These are phyloP conservation scores for Vultur gryphus DNA, from an alignment of 2,797 vertebrate genomes.

Conservation along the genomic window DNA sequence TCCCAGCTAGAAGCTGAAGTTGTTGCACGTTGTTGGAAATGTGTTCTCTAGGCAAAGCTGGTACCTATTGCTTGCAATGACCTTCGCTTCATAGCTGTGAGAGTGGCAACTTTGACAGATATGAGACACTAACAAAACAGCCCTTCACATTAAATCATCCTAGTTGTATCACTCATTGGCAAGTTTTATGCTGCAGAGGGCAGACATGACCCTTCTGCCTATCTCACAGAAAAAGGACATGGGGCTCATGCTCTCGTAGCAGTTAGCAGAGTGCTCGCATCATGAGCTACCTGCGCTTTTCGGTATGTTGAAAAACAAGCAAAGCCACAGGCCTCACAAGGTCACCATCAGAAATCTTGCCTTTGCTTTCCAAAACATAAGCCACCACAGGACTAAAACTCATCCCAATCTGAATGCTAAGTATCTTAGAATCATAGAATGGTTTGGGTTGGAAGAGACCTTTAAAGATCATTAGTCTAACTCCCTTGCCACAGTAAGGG, in stretches of 20 bases:
- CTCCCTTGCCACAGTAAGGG: not conserved
- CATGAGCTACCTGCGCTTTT: not conserved
- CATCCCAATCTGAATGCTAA: not conserved
- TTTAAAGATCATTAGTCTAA: not conserved
- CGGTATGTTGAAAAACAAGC: not conserved
- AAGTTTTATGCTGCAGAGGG: not conserved
- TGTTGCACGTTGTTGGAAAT: not conserved
- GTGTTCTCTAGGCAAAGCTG: not conserved
- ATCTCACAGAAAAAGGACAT: not conserved
- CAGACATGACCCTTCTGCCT: not conserved
- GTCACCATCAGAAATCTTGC: not conserved
- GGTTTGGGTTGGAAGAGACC: not conserved
- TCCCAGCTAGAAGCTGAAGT: not conserved
- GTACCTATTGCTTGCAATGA: not conserved
- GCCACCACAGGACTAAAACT: not conserved
- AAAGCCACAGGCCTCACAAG: not conserved
- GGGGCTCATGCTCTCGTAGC: not conserved
- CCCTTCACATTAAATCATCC: not conserved
- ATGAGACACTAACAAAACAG: not conserved
- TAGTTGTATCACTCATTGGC: not conserved
- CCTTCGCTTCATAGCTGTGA: not conserved
- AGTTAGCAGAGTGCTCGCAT: not conserved
- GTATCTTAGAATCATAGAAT: not conserved
- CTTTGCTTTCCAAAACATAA: not conserved
- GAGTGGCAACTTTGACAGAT: not conserved